Evolutionary conservation across 2,113 vertebrate species (phyloP).

Genomic region (Malaclemys terrapin): DNA sequence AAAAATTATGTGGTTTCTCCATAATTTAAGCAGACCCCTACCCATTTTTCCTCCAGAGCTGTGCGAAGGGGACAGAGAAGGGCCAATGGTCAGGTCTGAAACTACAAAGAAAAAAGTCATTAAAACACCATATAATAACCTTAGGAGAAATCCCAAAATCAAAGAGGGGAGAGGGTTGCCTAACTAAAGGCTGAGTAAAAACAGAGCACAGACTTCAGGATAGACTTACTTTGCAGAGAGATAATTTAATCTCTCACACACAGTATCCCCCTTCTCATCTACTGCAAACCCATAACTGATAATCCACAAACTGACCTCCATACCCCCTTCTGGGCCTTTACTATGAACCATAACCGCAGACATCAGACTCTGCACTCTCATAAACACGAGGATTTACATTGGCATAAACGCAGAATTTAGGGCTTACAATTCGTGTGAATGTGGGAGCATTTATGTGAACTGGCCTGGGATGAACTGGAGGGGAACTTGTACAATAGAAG

Average conservation of each 20-base stretch:
- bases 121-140: neutral
- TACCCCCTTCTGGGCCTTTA: neutral
- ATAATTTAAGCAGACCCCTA: neutral
- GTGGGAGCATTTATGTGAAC: neutral
- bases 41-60: neutral
- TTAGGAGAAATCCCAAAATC: neutral
- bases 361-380: neutral
- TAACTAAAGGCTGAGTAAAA: neutral
- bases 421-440: fast-evolving
- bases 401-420: fast-evolving
- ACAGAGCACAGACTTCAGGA: fast-evolving
- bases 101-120: neutral
- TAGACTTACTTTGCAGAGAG: neutral
- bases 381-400: fast-evolving
- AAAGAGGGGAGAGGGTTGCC: neutral
- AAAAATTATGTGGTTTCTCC: too few relatives aligned
- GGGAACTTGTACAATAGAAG: neutral
- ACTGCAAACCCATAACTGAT: neutral
- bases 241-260: neutral
- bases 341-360: neutral
- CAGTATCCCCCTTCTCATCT: neutral
- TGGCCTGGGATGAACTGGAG: fast-evolving
- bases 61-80: too few relatives aligned
- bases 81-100: neutral
- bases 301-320: neutral